Base-by-base conservation (phyloP, 2,797 vertebrate genomes). In the Rhynchotus rufescens region DNA sequence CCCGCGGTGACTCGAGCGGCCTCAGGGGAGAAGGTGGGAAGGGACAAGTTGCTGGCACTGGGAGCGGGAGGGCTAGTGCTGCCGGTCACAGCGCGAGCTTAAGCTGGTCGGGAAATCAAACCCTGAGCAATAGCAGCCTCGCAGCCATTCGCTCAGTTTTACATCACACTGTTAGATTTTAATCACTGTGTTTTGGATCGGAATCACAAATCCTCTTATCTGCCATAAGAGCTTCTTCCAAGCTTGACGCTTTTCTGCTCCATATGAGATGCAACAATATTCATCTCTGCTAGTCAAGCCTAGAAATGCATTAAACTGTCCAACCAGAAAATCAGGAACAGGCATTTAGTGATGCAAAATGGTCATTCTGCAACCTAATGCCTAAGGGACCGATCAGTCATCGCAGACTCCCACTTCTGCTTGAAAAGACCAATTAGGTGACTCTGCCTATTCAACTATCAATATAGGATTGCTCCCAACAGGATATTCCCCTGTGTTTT, bases 321-420 rank as follows among this genome's bases (percentile, higher is more conserved):
- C 96, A 96, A 90, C 90, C 94, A 94, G 95, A 96, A 96, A 96
- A 96, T 96, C 95, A 10, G 92, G 90, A 96, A 90, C 93, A 95
- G 94, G 77, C 94, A 95, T 95, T 94, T 96, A 96, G 96, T 93
- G 86, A 96, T 94, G 94, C 95, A 96, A 96, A 96, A 89, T 96
- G 93, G 94, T 94, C 94, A 84, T 95, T 94, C 93, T 86, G 93
- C 89, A 92, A 65, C 92, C 94, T 89, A 94, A 96, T 94, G 90
- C 95, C 93, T 89, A 42, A 90, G 96, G 94, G 95, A 94, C 84
- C 93, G 67, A 96, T 96, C 95, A 96, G 92, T 95, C 94, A 95
- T 92, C 75, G 42, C 90, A 89, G 94, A 89, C 92, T 90, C 89
- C 94, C 89, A 92, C 91, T 95, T 95, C 95, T 96, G 92, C 87